Base-by-base conservation (phyloP, 2,888 invertebrate species). In the Eudemis profundana region DNA sequence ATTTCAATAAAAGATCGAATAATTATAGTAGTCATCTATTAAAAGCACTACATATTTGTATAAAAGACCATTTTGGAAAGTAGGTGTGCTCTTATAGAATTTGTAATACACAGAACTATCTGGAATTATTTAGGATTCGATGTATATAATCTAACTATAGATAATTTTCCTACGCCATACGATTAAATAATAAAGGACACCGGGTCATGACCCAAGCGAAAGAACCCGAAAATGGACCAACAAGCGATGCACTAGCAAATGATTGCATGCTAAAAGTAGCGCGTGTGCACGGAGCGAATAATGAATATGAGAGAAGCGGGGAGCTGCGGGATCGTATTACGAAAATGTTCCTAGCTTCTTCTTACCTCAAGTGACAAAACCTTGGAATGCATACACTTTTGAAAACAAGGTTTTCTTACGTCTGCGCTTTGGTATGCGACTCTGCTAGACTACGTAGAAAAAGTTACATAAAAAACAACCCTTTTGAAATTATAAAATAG, bases 251-350 rank as follows among this genome's bases (percentile, higher is more conserved):
- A 50, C 44, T 44, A 40, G 38, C 47, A 50, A 23, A 50, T 42
- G 47, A 42, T 56, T 42, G 42, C 50, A 57, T 23, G 15, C 57
- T 27, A 33, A 49, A 57, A 46, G 50, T 51, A 29, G 57, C 57
- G 50, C 49, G 50, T 51, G 64, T 59, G 57, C 59, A 54, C 29
- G 19, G 3, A 42, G 44, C 59, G 51, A 50, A 46, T 57, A 64
- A 64, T 64, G 59, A 51, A 64, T 50, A 64, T 50, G 63, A 44
- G 33, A 57, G 63, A 42, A 64, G 17, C 56, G 40, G 14, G 49
- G 54, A 49, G 27, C 62, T 40, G 56, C 19, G 15, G 29, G 50
- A 64, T 57, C 14, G 19, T 27, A 64, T 64, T 59, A 64, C 59
- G 42, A 59, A 64, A 59, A 51, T 64, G 51, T 27, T 57, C 14